These are phyloP conservation scores for human DNA, from an alignment of 2,113 vertebrate species.

Conservation along the genomic window GRCh38 chr2:20942501-20943000, in stretches of 20 bases:
- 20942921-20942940: slow-evolving; percentile 43
- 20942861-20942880: slow-evolving; percentile 72
- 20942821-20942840: slow-evolving; percentile 54
- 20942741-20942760: slow-evolving; percentile 61
- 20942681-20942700: background rate
- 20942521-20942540: background rate
- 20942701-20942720: slow-evolving; percentile 50
- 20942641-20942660: background rate
- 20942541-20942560: background rate
- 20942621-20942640: background rate
- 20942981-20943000: slow-evolving; percentile 48
- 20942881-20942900: slow-evolving; percentile 67
- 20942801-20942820: slow-evolving; percentile 51
- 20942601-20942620: background rate
- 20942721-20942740: slow-evolving; percentile 64
- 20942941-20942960: slow-evolving; percentile 34
- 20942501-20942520: background rate
- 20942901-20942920: slow-evolving; percentile 33
- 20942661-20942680: background rate
- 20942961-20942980: slow-evolving; percentile 72
- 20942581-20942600: fast-evolving
- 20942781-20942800: slow-evolving; percentile 12
- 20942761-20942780: slow-evolving; percentile 2
- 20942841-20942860: slow-evolving; percentile 72
- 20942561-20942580: background rate